A percentile compares a stretch with the other conserved stretches of the same genome.
Conservation (phyloP, 2,888 invertebrate species). For the Coleophora deauratella region DNA sequence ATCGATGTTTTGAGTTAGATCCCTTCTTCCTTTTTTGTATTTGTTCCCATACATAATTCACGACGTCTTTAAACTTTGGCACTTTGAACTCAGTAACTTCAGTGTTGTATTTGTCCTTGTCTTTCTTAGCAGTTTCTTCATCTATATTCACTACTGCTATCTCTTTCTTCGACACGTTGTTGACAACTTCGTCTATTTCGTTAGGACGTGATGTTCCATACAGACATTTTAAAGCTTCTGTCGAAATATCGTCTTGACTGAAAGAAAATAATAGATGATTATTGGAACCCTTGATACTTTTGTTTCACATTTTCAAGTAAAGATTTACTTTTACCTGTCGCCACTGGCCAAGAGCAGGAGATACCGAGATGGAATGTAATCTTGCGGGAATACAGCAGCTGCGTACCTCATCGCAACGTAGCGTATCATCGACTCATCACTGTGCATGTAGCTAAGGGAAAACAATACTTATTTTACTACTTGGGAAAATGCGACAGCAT, state of each 20-base stretch:
- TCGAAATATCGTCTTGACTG: conserved; percentile 84
- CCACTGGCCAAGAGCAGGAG: conserved; percentile 87
- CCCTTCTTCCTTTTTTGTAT: conserved; percentile 75
- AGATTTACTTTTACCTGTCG: conserved; percentile 76
- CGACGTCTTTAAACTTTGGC: conserved; percentile 83
- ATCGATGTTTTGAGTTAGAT: conserved; percentile 71
- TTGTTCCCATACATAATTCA: conserved; percentile 80
- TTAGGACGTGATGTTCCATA: conserved; percentile 78
- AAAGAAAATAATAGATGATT: conserved; percentile 8
- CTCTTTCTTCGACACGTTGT: conserved; percentile 58
- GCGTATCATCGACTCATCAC: conserved; percentile 84
- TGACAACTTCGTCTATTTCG: conserved; percentile 66
- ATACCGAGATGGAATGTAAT: conserved; percentile 88
- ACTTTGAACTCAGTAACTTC: conserved; percentile 56
- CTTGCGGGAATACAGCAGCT: conserved; percentile 85
- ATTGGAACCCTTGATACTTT: neutral
- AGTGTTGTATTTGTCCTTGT: conserved; percentile 36
- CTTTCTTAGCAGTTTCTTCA: conserved; percentile 53
- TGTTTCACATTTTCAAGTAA: neutral
- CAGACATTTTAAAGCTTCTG: conserved; percentile 82
- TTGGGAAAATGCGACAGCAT: no score
- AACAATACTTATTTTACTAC: neutral
- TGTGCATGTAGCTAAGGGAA: conserved; percentile 80
- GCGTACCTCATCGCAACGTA: conserved; percentile 89
- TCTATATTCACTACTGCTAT: conserved; percentile 39